Base-by-base conservation (phyloP, 2,113 vertebrate species). In the Myodes glareolus region DNA sequence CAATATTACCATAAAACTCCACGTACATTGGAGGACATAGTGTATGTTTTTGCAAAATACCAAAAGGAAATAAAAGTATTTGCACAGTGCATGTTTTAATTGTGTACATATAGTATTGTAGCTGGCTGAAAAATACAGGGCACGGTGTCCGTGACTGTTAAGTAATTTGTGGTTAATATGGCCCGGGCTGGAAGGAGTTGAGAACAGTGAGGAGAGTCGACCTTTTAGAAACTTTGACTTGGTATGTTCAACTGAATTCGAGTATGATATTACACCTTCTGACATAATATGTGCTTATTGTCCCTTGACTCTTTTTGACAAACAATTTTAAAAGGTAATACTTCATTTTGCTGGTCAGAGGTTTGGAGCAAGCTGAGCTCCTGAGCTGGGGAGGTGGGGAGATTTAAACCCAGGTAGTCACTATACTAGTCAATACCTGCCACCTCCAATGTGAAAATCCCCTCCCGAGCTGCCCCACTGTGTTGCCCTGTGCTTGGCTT, bases 311-410 rank as follows among this genome's bases (percentile, higher is more conserved):
- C 52, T 45, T 25, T 73, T 75, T 86, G 29, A 75, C n/a, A 96
- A 90, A 81, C 63, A 88, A 33, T 95, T 70, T 88, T 92, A 84
- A 65, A 96, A 93, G 42, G 50, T 78, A 93, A 76, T 27, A 31
- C 81, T 65, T 50, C n/a, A 39, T 82, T 91, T 96, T 91, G 78
- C 25, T 84, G 0, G 63, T 93, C 7, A 96, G 90, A 61, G 23
- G 47, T 67, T 95, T 75, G 77, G 84, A 73, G 67, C 82, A 61
- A 39, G 45, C 58, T 50, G 75, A 65, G 61, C 50, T 68, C 33
- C 12, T 50, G 70, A 88, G 39, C 39, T 61, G 78, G 31, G 67
- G 75, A 33, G n/a, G n/a, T n/a, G n/a, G n/a, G n/a, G n/a, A n/a
- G n/a, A n/a, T n/a, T 78, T 92, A 81, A 89, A 90, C 52, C 47